Base-by-base conservation (phyloP, 2,888 invertebrate species). In the Volucella bombylans region DNA sequence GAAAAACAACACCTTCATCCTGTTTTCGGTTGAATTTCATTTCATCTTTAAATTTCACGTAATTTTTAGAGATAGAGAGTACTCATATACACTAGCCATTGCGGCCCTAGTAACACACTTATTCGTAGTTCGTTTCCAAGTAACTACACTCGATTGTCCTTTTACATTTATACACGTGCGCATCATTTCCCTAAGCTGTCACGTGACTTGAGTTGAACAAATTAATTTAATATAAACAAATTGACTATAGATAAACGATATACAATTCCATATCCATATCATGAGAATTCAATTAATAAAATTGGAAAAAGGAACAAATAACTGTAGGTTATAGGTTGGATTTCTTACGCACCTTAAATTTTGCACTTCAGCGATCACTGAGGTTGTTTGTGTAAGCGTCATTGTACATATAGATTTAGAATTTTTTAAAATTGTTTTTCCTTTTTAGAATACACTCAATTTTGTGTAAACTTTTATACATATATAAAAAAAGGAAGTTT, bases 271-370 rank as follows among this genome's bases (percentile, higher is more conserved):
- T 14, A 14, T 31, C 31, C 15, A 31, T 12, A 45, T 61, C 10
- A 12, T 31, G 10, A 18, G 10, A 45, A 61, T 14, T 61, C 23
- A 61, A 14, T 49, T 43, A 10, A 31, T 41, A 23, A 12, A 14
- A 39, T 43, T n/a, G 57, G 38, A 3, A 45, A 76, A 59, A 52
- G 38, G 38, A 67, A 31, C 18, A 43, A 14, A 3, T 12, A 10
- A 41, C 54, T n/a, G 10, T 54, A 31, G 45, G 18, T 50, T 18
- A 31, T 31, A 39, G 45, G 12, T 68, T 62, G 38, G 3, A 15
- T 45, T 45, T 69, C 68, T 38, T 49, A 83, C 83, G 80, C 83
- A 83, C 83, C 83, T 83, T 76, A 79, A 80, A 74, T 71, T 80
- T 71, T 67, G 69, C 50, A 65, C 65, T 67, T 80, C 80, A 61